Evolutionary conservation across 2,113 vertebrate genomes (phyloP), one percentile per base, ranked within the genome.

Genomic region (Seriola quinqueradiata): DNA sequence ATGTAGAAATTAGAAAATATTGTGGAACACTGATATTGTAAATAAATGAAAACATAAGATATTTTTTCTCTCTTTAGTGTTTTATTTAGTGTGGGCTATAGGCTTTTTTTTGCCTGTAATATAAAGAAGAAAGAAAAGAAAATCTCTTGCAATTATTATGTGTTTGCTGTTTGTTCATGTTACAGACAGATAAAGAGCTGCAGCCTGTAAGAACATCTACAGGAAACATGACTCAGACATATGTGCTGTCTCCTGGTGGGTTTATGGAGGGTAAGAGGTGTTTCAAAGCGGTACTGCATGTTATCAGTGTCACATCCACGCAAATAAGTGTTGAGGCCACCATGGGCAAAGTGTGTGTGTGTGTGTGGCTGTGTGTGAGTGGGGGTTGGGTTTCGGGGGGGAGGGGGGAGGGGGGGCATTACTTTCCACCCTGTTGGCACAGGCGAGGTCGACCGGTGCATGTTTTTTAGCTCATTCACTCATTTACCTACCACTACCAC

Each of bases 391-490:
- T 28, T 28, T 28, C n/a, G 13, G 48, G n/a, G 17, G 8, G 2
- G 0, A 10, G 48, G n/a, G 17, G 8, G 2, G 0, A 10, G 9
- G 8, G 38, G 48, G 69, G 66, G 54, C 57, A 88, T 82, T 70
- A 75, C 76, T 86, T 86, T 92, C 81, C 75, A 85, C 82, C 72
- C 67, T 77, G 83, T 78, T 92, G 93, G 89, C 90, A 91, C 63
- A 94, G 66, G 77, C 66, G 23, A 90, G 91, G 92, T 93, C 90
- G 36, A 83, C 66, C 85, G 0, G 93, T 93, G 90, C 93, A 91
- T 93, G 90, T 92, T 94, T 91, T 92, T 90, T 89, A 88, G 79
- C 90, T 85, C 82, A 82, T 82, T 86, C 92, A 90, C 86, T 91
- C 91, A 87, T 88, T 87, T 89, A 89, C 85, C 48, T 85, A 89